These are phyloP conservation scores for Urocolius indicus DNA, from an alignment of 2,113 vertebrate genomes.

Conservation along the genomic window DNA sequence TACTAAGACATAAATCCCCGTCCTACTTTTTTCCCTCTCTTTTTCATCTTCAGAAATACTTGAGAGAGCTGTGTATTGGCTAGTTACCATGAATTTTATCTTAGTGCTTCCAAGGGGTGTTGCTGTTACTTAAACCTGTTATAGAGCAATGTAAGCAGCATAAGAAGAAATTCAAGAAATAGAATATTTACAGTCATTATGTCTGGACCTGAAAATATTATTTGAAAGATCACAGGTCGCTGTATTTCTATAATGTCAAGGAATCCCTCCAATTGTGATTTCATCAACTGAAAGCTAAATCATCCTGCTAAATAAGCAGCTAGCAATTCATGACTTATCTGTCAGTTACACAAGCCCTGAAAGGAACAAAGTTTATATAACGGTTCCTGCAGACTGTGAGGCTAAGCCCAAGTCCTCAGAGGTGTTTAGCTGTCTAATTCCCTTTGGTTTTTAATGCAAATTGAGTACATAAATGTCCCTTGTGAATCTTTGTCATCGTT, in stretches of 20 bases:
- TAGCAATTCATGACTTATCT: background rate
- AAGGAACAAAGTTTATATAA: background rate
- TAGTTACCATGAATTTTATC: background rate
- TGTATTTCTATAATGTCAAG: background rate
- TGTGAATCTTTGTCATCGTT: background rate
- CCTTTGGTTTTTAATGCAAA: background rate
- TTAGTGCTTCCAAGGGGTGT: accelerated
- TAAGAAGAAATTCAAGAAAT: background rate
- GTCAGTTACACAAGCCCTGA: background rate
- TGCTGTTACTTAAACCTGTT: background rate
- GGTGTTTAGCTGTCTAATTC: background rate
- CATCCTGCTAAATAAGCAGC: background rate
- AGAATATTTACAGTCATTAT: background rate
- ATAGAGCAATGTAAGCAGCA: background rate
- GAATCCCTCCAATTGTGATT: background rate
- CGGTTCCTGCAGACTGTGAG: background rate
- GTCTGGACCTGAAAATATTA: background rate
- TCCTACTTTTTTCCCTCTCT: background rate
- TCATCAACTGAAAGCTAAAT: background rate
- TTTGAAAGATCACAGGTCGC: background rate
- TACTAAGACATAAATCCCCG: background rate
- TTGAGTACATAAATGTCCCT: background rate
- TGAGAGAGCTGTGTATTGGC: background rate
- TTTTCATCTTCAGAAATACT: background rate
- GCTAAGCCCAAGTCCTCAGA: background rate